phyloP scores from a whole-genome alignment of 64 coral and sea anemone species.

The Pocillopora verrucosa region DNA sequence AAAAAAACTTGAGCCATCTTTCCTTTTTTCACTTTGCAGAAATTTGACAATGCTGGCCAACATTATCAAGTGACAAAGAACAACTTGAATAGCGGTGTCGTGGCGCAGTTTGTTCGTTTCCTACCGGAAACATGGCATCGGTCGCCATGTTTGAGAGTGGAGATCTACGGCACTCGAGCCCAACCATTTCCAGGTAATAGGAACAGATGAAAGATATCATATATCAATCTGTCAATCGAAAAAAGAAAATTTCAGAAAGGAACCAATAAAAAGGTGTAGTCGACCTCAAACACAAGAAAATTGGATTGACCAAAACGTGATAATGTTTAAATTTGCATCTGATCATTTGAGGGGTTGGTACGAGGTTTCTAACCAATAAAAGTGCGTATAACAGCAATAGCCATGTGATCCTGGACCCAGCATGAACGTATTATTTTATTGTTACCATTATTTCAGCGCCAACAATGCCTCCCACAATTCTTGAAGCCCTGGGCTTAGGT shows the following conservation, averaged over 20 bases:
- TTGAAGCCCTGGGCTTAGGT: background rate
- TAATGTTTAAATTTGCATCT: too few relatives aligned
- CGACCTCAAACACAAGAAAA: too few relatives aligned
- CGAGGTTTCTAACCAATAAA: background rate
- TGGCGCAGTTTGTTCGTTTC: conserved; percentile 43
- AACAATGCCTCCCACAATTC: conserved; percentile 3
- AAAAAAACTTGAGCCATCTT: too few relatives aligned
- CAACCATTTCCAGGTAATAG: conserved; percentile 1
- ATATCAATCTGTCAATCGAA: too few relatives aligned
- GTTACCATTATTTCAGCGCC: background rate
- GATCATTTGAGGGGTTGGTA: too few relatives aligned
- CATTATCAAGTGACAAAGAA: background rate
- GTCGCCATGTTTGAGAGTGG: conserved; percentile 12
- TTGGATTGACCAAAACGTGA: too few relatives aligned
- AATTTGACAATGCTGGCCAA: conserved; percentile 14
- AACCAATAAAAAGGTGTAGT: too few relatives aligned
- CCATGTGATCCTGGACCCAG: background rate
- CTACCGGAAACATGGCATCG: background rate
- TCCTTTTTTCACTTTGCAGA: background rate
- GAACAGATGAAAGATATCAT: background rate
- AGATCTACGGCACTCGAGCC: conserved; percentile 35
- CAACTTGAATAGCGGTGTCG: background rate
- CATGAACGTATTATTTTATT: too few relatives aligned
- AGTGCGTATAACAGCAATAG: background rate
- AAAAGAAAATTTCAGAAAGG: too few relatives aligned